Percentiles rank a stretch among this genome's conserved stretches.
Evolutionary conservation across 2,888 invertebrate genomes (phyloP).

Genomic region (Polydrusus tereticollis): DNA sequence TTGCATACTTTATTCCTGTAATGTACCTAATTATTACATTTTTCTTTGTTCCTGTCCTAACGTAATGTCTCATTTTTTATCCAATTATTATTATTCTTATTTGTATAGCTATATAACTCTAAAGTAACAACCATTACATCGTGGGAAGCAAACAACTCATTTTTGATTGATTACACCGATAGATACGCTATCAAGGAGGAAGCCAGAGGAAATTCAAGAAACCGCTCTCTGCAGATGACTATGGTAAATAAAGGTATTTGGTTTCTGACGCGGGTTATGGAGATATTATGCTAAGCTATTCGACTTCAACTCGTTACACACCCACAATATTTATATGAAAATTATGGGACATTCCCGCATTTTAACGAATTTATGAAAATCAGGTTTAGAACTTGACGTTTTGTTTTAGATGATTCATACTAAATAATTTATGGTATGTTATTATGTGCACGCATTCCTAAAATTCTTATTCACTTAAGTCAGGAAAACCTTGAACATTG

Average conservation of each 20-base stretch:
- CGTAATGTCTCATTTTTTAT: neutral
- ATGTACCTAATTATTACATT: neutral
- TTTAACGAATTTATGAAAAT: neutral
- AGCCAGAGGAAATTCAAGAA: slow-evolving; percentile 5
- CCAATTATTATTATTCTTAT: slow-evolving; percentile 11
- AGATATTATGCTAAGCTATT: slow-evolving; percentile 5
- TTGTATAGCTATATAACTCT: neutral
- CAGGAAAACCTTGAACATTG: too few relatives aligned
- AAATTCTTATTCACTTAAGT: neutral
- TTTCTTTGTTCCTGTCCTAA: neutral
- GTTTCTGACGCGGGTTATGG: neutral
- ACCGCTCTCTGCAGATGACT: slow-evolving; percentile 3
- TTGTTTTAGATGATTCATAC: neutral
- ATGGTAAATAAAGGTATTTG: slow-evolving; percentile 9
- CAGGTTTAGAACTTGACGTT: neutral
- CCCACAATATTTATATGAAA: slow-evolving; percentile 2
- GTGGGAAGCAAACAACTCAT: slow-evolving; percentile 18
- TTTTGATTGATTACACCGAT: slow-evolving; percentile 16
- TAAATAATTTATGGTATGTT: neutral
- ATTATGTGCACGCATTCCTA: neutral
- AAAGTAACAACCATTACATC: neutral
- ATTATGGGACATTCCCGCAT: neutral
- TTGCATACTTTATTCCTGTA: too few relatives aligned
- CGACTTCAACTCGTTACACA: neutral
- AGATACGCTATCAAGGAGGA: neutral